Percentiles rank a stretch among this genome's conserved stretches.
phyloP scores from a whole-genome alignment of 2,888 invertebrate species.

The Isoperla grammatica region DNA sequence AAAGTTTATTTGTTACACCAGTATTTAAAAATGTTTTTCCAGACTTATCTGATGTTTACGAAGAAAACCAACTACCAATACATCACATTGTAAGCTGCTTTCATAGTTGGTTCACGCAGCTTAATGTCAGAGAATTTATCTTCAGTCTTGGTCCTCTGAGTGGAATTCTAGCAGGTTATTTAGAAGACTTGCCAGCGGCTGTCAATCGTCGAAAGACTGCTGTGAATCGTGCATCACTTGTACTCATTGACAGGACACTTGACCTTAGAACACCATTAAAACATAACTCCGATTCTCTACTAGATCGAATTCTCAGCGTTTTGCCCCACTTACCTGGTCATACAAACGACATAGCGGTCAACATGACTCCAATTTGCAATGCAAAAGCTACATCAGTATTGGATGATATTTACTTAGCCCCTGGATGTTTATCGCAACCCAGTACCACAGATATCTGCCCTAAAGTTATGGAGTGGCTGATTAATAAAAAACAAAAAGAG shows the following conservation, averaged over 20 bases:
- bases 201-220: slow-evolving; percentile 51
- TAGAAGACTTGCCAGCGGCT: slow-evolving; percentile 53
- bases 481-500: slow-evolving; percentile 50
- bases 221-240: slow-evolving; percentile 48
- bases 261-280: slow-evolving; percentile 58
- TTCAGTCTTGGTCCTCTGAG: slow-evolving; percentile 60
- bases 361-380: slow-evolving; percentile 56
- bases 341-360: slow-evolving; percentile 57
- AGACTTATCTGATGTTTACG: slow-evolving; percentile 21
- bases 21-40: slow-evolving; percentile 55
- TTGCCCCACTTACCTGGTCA: slow-evolving; percentile 59
- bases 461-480: slow-evolving; percentile 44
- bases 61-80: slow-evolving; percentile 36
- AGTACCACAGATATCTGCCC: slow-evolving; percentile 36
- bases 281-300: slow-evolving; percentile 55
- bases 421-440: slow-evolving; percentile 45
- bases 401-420: slow-evolving; percentile 36
- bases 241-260: slow-evolving; percentile 59
- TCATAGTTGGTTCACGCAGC: slow-evolving; percentile 51
- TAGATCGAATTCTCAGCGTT: slow-evolving; percentile 55
- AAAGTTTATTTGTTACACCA: slow-evolving; percentile 57
- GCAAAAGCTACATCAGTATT: slow-evolving; percentile 41
- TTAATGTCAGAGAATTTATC: slow-evolving; percentile 59
- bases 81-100: slow-evolving; percentile 48
- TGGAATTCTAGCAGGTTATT: slow-evolving; percentile 53